Conservation (phyloP, 2,797 vertebrate genomes). For the Karalla daura region DNA sequence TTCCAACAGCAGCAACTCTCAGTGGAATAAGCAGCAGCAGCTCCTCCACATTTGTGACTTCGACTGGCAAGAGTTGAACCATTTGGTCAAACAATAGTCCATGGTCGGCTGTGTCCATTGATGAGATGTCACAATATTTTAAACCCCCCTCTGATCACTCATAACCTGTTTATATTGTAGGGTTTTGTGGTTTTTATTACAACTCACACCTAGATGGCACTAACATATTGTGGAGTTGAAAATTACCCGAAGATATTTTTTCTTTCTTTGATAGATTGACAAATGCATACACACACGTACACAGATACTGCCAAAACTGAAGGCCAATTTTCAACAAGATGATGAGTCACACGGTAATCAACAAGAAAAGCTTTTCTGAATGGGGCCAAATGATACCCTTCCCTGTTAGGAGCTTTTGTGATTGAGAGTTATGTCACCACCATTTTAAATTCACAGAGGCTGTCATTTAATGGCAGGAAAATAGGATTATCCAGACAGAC, state of each 20-base stretch:
- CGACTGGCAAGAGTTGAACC: background rate
- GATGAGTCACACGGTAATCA: conserved; percentile 66
- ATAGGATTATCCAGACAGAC: too few relatives aligned
- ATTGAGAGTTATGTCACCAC: conserved; percentile 44
- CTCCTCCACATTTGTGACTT: conserved; percentile 2
- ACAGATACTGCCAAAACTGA: conserved; percentile 25
- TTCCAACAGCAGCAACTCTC: background rate
- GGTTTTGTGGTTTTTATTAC: background rate
- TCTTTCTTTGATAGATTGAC: background rate
- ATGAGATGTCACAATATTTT: background rate
- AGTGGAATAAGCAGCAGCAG: background rate
- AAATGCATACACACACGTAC: background rate
- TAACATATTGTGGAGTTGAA: background rate
- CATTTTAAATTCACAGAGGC: conserved; percentile 5
- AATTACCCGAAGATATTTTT: background rate
- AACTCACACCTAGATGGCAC: background rate
- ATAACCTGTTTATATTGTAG: background rate
- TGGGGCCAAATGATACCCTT: conserved; percentile 63
- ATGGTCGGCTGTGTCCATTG: background rate
- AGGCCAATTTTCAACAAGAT: conserved; percentile 52
- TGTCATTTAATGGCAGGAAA: background rate
- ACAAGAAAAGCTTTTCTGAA: conserved; percentile 52
- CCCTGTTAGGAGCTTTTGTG: conserved; percentile 41
- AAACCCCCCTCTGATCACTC: background rate
- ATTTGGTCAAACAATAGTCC: conserved; percentile 6